Base-by-base conservation (phyloP, 2,113 vertebrate species). In the Colossoma macropomum region DNA sequence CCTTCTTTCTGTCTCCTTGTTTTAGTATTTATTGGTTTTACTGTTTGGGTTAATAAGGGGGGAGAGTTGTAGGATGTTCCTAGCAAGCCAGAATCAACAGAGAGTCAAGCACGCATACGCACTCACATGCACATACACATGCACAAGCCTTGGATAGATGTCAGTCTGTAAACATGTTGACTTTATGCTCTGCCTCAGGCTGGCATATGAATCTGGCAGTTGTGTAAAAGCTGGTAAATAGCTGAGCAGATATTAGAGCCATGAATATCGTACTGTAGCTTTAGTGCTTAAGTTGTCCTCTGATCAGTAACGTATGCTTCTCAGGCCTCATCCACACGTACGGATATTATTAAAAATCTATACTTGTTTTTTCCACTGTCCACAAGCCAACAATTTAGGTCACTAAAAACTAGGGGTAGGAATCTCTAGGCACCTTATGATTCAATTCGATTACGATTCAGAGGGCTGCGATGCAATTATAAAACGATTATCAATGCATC, bases 161-260 rank as follows among this genome's bases (percentile, higher is more conserved):
- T n/a, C 32, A 41, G 34, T 71, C 21, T 13, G 34, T 71, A 71
- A 71, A 71, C 38, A 71, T 71, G 68, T 71, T 71, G 34, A 71
- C 34, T 71, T 41, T n/a, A 45, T 23, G 9, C 8, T 41, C 66
- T 38, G 30, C 32, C 32, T 41, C 34, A 19, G 66, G 68, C 68
- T 45, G 34, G 1, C 13, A 19, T 71, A 71, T 45, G 21, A 41
- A 45, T 70, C 32, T 70, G 34, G 8, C 38, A 11, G 21, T 45
- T 70, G 68, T 41, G 34, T 15, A 41, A 12, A 69, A 41, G 10
- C 21, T 4, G 34, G 4, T 70, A 34, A 41, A 70, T 5, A 70
- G 68, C 19, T 4, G 2, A 21, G 3, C 32, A 70, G 34, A 70
- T 70, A 32, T 41, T 41, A 12, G 0, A n/a, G 32, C 1, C 38